These are phyloP conservation scores for Myripristis murdjan DNA, from an alignment of 2,797 vertebrate species.

Conservation along the genomic window DNA sequence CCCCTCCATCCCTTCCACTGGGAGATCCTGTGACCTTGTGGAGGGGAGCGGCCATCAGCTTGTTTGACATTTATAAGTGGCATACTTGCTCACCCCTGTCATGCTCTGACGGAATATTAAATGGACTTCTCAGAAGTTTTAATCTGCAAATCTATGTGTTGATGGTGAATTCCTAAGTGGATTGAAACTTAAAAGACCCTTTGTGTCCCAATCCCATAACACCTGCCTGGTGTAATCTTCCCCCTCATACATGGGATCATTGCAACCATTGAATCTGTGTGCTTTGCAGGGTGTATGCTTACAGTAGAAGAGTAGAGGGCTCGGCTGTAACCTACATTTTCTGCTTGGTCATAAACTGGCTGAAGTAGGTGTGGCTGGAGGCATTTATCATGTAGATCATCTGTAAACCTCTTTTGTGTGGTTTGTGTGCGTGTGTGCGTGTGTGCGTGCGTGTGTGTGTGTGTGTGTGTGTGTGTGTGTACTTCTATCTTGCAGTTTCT, in stretches of 20 bases:
- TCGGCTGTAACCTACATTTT: constrained; percentile 54
- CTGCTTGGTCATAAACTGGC: constrained; percentile 43
- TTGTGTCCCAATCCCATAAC: constrained; percentile 61
- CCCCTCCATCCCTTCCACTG: constrained; percentile 27
- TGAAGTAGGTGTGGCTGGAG: constrained; percentile 30
- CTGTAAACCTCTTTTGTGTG: constrained; percentile 22
- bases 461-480: background rate
- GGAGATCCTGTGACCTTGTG: constrained; percentile 63
- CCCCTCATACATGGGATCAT: constrained; percentile 59
- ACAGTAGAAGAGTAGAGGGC: constrained; percentile 51
- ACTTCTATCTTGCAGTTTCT: background rate
- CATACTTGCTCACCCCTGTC: constrained; percentile 56
- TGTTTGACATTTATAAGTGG: constrained; percentile 79
- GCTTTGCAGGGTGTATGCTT: constrained; percentile 38
- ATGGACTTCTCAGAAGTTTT: constrained; percentile 75
- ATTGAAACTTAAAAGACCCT: constrained; percentile 67
- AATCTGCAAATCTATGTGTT: constrained; percentile 80
- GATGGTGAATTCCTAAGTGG: constrained; percentile 72
- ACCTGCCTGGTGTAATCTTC: constrained; percentile 70
- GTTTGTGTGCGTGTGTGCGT: constrained; percentile 4
- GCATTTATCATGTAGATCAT: constrained; percentile 43
- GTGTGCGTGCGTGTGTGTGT: background rate
- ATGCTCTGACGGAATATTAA: constrained; percentile 62
- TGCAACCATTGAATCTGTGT: constrained; percentile 45
- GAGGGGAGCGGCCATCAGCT: constrained; percentile 51